Evolutionary conservation across 2,888 invertebrate species (phyloP).

Genomic region (Melinaea menophilus): DNA sequence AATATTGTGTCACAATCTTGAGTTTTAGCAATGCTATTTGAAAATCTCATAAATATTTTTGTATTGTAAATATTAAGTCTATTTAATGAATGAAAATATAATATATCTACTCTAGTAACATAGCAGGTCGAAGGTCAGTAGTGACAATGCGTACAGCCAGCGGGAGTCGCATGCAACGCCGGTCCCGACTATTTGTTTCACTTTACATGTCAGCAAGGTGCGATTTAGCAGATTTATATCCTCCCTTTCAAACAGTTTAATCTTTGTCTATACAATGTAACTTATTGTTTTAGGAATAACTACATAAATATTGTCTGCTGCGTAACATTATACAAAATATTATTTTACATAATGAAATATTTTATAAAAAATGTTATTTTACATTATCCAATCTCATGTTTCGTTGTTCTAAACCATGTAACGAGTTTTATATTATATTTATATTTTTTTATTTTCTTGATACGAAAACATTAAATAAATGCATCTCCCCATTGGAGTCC

Average conservation of each 20-base stretch:
- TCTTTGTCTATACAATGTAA: conserved; percentile 29
- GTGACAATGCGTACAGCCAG: conserved; percentile 41
- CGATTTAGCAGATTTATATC: conserved; percentile 43
- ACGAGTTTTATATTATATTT: conserved; percentile 16
- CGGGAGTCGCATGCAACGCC: conserved; percentile 45
- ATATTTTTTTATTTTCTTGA: conserved; percentile 18
- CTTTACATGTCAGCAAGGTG: conserved; percentile 52
- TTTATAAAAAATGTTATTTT: too few relatives aligned
- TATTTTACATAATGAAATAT: too few relatives aligned
- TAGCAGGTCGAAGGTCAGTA: conserved; percentile 35
- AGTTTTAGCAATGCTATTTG: too few relatives aligned
- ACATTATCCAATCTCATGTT: conserved; percentile 32
- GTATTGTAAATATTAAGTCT: too few relatives aligned
- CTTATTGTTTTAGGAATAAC: conserved; percentile 19
- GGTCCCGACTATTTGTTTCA: conserved; percentile 58
- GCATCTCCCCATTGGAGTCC: conserved; percentile 24
- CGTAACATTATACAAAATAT: too few relatives aligned
- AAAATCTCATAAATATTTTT: too few relatives aligned
- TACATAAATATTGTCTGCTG: conserved; percentile 4
- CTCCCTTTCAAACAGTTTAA: conserved; percentile 38
- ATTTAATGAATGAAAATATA: too few relatives aligned
- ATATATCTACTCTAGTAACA: conserved; percentile 7
- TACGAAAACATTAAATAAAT: conserved; percentile 22
- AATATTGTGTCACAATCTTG: too few relatives aligned
- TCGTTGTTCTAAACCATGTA: conserved; percentile 34